Conservation (phyloP, 2,797 vertebrate genomes). For the Vespertilio murinus region DNA sequence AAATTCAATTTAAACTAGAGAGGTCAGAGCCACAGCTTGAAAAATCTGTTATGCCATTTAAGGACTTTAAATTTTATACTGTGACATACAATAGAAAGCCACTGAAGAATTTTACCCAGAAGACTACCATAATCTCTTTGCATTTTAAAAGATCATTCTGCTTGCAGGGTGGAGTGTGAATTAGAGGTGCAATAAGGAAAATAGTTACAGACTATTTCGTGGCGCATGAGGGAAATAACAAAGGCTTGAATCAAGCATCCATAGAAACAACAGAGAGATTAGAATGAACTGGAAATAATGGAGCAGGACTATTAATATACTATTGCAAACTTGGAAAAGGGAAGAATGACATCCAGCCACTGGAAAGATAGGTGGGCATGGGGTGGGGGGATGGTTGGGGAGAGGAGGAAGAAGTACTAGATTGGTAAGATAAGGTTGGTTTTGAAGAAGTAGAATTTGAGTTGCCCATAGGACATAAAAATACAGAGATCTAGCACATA, state of each 20-base stretch:
- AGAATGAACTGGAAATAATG: background rate
- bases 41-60: background rate
- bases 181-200: background rate
- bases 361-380: background rate
- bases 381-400: accelerated
- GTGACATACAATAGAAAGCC: background rate
- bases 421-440: background rate
- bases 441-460: background rate
- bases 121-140: background rate
- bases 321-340: background rate
- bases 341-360: background rate
- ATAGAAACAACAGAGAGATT: background rate
- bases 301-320: background rate
- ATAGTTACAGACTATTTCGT: background rate
- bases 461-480: background rate
- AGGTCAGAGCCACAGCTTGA: background rate
- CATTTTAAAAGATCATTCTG: background rate
- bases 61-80: background rate
- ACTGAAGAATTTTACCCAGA: background rate
- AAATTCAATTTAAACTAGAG: background rate
- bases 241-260: background rate
- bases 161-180: background rate
- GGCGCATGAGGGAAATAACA: background rate
- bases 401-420: background rate
- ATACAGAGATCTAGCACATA: background rate